phyloP scores from a whole-genome alignment of 2,113 vertebrate genomes.

The Sterrhoptilus dennistouni region DNA sequence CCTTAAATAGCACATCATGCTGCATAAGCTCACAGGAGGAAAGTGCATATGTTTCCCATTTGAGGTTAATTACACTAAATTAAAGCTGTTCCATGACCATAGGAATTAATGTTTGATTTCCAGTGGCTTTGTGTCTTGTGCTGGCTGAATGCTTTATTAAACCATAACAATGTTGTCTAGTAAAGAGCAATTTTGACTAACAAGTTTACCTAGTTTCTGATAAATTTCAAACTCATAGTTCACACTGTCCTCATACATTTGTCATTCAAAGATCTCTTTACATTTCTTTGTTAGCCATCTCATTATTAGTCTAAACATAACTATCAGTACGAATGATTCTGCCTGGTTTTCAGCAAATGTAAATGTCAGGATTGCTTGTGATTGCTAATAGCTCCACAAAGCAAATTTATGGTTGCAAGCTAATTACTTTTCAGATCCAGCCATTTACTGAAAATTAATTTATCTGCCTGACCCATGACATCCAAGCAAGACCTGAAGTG shows the following conservation, averaged over 20 bases:
- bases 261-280: background rate
- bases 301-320: background rate
- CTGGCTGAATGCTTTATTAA: background rate
- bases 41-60: background rate
- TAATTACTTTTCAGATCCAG: background rate
- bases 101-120: background rate
- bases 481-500: background rate
- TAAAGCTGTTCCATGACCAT: background rate
- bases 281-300: background rate
- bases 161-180: background rate
- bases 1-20: background rate
- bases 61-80: conserved; percentile 12
- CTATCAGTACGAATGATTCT: background rate
- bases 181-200: background rate
- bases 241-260: background rate
- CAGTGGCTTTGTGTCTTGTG: background rate
- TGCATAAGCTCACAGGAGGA: background rate
- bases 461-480: background rate
- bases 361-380: background rate
- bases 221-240: background rate
- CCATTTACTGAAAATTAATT: background rate
- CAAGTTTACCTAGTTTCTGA: background rate
- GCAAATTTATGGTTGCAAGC: background rate
- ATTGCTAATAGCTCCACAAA: background rate
- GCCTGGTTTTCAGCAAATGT: background rate